These are phyloP conservation scores for Apodemia zela DNA, from an alignment of 2,888 invertebrate genomes.

Conservation along the genomic window DNA sequence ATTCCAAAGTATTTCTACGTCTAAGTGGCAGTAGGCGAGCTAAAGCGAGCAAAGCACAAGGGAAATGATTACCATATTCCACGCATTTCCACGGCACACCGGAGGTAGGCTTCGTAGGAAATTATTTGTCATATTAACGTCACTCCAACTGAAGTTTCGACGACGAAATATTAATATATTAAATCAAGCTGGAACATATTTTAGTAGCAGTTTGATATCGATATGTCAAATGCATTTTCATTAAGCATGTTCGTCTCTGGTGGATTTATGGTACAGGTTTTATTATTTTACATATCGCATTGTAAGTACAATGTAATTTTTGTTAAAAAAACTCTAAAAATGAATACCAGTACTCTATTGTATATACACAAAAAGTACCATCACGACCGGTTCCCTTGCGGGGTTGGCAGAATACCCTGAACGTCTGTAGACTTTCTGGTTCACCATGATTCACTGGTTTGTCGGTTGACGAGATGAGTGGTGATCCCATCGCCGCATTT, in stretches of 20 bases:
- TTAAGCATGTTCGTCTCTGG: conserved; percentile 5
- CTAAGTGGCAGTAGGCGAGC: conserved; percentile 43
- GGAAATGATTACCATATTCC: conserved; percentile 74
- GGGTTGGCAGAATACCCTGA: too few species aligned
- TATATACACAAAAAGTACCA: too few species aligned
- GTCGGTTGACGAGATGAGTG: too few species aligned
- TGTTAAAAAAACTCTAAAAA: too few species aligned
- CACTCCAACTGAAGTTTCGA: conserved; percentile 56
- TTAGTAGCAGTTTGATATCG: conserved; percentile 46
- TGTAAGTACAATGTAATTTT: neutral
- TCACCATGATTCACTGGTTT: too few species aligned
- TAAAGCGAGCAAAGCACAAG: conserved; percentile 50
- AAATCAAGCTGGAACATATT: conserved; percentile 58
- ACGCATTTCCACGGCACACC: conserved; percentile 55
- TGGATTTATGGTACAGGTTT: neutral
- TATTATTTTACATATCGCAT: neutral
- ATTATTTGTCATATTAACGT: conserved; percentile 79
- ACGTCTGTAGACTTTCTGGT: too few species aligned
- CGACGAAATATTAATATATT: conserved; percentile 68
- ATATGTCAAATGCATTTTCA: conserved; percentile 35
- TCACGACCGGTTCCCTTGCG: too few species aligned
- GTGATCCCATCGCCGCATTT: too few species aligned
- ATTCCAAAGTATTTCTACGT: conserved; percentile 42
- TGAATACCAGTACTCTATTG: too few species aligned
- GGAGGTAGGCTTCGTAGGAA: conserved; percentile 65